These are phyloP conservation scores for Agriotes lineatus DNA, from an alignment of 2,888 invertebrate genomes.

Conservation along the genomic window DNA sequence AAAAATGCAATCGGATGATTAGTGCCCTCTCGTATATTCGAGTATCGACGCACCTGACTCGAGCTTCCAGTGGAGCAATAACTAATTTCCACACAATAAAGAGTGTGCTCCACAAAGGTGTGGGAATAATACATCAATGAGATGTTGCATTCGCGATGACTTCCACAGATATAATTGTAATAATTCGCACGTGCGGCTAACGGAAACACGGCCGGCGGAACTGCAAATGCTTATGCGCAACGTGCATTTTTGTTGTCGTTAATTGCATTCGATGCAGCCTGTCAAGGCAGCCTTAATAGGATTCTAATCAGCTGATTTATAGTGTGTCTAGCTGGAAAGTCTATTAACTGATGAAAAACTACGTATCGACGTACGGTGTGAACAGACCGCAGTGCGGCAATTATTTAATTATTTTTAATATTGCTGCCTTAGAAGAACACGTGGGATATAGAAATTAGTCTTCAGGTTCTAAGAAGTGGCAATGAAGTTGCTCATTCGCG, in stretches of 20 bases:
- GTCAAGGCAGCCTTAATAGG: background rate
- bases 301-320: slow-evolving; percentile 16
- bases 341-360: slow-evolving; percentile 1
- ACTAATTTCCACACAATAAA: slow-evolving; percentile 9
- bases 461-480: background rate
- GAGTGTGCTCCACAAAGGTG: background rate
- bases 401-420: slow-evolving; percentile 5
- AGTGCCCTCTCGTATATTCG: no score
- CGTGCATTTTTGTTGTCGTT: background rate
- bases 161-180: slow-evolving; percentile 11
- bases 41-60: no score
- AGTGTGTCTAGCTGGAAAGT: background rate
- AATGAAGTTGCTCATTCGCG: no score
- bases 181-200: slow-evolving; percentile 18
- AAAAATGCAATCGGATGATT: no score
- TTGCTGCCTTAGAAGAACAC: background rate
- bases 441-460: background rate
- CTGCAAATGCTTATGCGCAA: background rate
- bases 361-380: background rate
- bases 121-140: background rate
- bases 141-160: background rate
- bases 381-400: background rate
- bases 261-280: slow-evolving; percentile 9
- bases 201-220: slow-evolving; percentile 1
- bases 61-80: background rate